Evolutionary conservation across 2,113 vertebrate species (phyloP).

Genomic region (Nibea albiflora): DNA sequence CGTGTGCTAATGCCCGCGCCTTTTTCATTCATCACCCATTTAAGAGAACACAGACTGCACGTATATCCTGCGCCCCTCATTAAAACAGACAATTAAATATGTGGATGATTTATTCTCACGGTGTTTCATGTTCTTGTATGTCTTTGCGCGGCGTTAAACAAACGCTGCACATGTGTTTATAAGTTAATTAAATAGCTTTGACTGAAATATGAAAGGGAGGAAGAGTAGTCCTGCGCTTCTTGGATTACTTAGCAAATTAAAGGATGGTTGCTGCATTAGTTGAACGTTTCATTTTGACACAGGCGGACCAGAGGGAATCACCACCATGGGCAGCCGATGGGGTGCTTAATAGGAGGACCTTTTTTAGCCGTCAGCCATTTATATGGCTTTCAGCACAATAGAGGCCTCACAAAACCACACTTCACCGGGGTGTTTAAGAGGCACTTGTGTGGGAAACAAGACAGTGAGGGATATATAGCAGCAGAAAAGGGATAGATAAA

Average conservation of each 20-base stretch:
- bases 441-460: constrained; percentile 54
- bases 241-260: constrained; percentile 47
- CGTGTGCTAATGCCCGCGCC: constrained; percentile 15
- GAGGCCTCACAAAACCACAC: constrained; percentile 33
- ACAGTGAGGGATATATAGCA: constrained; percentile 60
- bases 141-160: constrained; percentile 24
- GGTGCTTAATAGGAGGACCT: constrained; percentile 19
- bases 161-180: constrained; percentile 11
- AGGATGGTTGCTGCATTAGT: constrained; percentile 24
- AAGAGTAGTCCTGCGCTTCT: neutral
- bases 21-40: constrained; percentile 55
- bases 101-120: constrained; percentile 3
- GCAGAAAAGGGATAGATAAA: constrained; percentile 37
- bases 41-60: constrained; percentile 40
- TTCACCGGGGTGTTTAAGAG: constrained; percentile 46
- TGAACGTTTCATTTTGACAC: constrained; percentile 32
- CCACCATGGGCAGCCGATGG: constrained; percentile 21
- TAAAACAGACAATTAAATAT: constrained; percentile 34
- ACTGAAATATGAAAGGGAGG: constrained; percentile 14
- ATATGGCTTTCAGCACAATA: constrained; percentile 48
- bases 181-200: constrained; percentile 13
- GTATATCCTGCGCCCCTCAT: constrained; percentile 44
- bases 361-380: constrained; percentile 19
- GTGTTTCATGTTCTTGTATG: neutral
- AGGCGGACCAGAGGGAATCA: constrained; percentile 3